Conservation (phyloP, 2,888 invertebrate species). For the Cremastinae sp. region DNA sequence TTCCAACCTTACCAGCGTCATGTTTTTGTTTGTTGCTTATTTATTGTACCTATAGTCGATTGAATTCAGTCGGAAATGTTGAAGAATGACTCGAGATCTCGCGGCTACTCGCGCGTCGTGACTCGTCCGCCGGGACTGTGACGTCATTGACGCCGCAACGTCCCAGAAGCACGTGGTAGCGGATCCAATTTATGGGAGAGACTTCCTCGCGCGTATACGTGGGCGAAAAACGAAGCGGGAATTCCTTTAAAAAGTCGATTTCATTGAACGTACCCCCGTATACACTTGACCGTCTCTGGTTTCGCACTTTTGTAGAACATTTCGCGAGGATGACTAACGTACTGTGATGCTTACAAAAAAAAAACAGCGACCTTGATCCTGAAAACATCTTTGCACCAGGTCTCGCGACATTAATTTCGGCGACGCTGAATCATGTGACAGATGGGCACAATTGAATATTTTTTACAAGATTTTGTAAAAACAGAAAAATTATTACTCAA, state of each 20-base stretch:
- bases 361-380: slow-evolving; percentile 28
- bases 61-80: slow-evolving; percentile 33
- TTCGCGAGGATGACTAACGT: slow-evolving; percentile 26
- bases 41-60: no score
- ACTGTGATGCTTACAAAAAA: neutral
- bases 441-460: no score
- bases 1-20: no score
- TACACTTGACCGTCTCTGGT: slow-evolving; percentile 45
- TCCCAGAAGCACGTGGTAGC: slow-evolving; percentile 46
- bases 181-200: slow-evolving; percentile 4
- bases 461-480: no score
- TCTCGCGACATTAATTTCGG: neutral
- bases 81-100: slow-evolving; percentile 37
- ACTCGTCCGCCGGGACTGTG: slow-evolving; percentile 9
- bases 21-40: no score
- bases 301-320: neutral
- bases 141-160: slow-evolving; percentile 46
- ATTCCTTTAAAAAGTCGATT: slow-evolving; percentile 28
- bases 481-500: no score
- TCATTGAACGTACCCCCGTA: neutral
- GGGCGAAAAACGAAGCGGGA: slow-evolving; percentile 48
- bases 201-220: slow-evolving; percentile 37
- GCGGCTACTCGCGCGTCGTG: slow-evolving; percentile 9
- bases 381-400: neutral
- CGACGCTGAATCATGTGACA: neutral